Evolutionary conservation across 30 jellyfish, hydroid and myxozoan species (phyloP), one percentile per base, ranked within the genome.

Genomic region (Aurelia aurita complex sp. Pacific): DNA sequence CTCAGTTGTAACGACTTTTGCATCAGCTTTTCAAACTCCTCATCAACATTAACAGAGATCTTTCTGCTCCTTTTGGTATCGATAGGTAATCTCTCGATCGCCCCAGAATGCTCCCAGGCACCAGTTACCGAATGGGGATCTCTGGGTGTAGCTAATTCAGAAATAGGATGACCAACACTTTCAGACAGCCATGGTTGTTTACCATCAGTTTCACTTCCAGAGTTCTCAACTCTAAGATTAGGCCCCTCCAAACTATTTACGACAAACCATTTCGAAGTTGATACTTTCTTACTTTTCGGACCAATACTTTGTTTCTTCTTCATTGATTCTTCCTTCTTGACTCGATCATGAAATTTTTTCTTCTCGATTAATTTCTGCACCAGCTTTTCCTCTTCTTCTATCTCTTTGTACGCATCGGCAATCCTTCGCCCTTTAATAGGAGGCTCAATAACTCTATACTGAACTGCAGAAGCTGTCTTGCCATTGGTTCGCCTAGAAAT

Each of bases 351-450:
- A 64, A 85, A 68, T 69, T 73, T 74, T 73, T 85, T 67, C 79
- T 74, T 53, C 19, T 85, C 94, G 15, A 85, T 54, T 11, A 55
- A 50, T 69, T 85, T 85, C 64, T 50, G 73, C 18, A 75, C 88
- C 6, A 74, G 74, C 29, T 85, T 88, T 52, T 78, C 84, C 36
- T 78, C 83, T 42, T 52, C 89, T 71, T 88, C 96, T n/a, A 78
- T 42, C 7, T 88, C 88, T 43, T 63, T 69, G 70, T 88, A 79
- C 17, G 76, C 91, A 13, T 88, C 96, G 2, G 64, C 51, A 16
- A 88, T 76, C 8, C 67, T 64, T 50, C 96, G 40, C 18, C 91
- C 96, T 63, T 73, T 88, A 18, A 73, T 54, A 3, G 96, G 96
- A 5, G 96, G 96, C 7, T 73, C 52, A 0, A 88, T 88, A 53